phyloP scores from a whole-genome alignment of 2,113 vertebrate genomes.

The Rhipidura dahli region DNA sequence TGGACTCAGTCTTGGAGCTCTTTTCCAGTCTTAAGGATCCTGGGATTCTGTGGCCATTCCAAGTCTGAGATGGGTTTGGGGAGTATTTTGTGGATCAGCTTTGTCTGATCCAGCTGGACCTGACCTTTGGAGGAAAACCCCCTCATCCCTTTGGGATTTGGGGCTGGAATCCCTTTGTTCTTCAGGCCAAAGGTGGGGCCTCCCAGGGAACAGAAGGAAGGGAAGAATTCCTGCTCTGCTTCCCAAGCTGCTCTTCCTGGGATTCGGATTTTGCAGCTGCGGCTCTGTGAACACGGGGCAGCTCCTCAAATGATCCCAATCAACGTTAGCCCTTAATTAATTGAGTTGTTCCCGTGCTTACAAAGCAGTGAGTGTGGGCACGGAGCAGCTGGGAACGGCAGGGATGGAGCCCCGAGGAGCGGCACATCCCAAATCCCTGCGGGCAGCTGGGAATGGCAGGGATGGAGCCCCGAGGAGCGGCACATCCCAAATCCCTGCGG shows the following conservation, averaged over 20 bases:
- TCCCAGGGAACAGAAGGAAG: neutral
- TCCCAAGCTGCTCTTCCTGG: neutral
- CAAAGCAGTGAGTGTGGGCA: neutral
- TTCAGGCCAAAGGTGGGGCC: neutral
- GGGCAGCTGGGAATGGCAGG: neutral
- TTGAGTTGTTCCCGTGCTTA: neutral
- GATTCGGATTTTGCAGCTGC: neutral
- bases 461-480: no score
- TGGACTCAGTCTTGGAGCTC: rapidly evolving
- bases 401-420: neutral
- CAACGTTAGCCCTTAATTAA: neutral
- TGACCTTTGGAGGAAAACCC: neutral
- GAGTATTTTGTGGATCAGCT: neutral
- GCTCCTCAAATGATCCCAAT: neutral
- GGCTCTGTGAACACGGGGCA: neutral
- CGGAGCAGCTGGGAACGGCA: neutral
- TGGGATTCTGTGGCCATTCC: neutral
- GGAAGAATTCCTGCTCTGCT: neutral
- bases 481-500: neutral
- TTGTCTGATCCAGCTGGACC: neutral
- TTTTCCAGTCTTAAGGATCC: neutral
- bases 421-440: neutral
- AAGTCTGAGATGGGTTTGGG: rapidly evolving
- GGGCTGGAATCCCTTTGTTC: neutral
- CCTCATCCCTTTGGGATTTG: rapidly evolving